These are phyloP conservation scores for Stegodyphus dumicola DNA, from an alignment of 1,140 invertebrate genomes.

Conservation along the genomic window DNA sequence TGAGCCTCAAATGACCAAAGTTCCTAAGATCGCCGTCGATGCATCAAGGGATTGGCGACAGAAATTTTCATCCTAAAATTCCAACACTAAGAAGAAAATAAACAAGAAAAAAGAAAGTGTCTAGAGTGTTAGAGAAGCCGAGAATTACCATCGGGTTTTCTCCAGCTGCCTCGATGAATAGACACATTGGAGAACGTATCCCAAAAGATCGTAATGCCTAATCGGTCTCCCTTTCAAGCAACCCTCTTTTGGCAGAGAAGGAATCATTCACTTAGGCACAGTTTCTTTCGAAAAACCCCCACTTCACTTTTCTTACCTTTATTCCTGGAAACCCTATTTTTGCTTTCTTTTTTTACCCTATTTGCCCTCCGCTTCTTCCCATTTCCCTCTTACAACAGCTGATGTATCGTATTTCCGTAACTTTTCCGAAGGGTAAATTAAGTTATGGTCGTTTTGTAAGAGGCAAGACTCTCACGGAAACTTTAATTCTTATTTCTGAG, in stretches of 20 bases:
- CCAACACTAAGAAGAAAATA: too few relatives aligned
- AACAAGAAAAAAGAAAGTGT: background rate
- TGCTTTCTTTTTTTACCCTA: background rate
- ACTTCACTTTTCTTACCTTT: slow-evolving; percentile 13
- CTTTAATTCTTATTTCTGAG: background rate
- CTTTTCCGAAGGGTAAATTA: slow-evolving; percentile 14
- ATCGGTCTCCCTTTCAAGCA: slow-evolving; percentile 9
- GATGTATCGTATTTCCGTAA: slow-evolving; percentile 20
- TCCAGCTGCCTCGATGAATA: background rate
- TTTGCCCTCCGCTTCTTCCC: background rate
- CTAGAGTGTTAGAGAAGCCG: background rate
- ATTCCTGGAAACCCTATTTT: background rate
- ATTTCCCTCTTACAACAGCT: background rate
- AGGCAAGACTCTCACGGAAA: background rate
- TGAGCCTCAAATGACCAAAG: too few relatives aligned
- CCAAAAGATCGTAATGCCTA: slow-evolving; percentile 18
- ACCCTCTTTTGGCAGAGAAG: background rate
- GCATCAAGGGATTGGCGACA: too few relatives aligned
- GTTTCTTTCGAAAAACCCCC: background rate
- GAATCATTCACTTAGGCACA: slow-evolving; percentile 10
- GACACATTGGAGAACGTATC: slow-evolving; percentile 5
- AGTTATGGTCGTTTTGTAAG: slow-evolving; percentile 11
- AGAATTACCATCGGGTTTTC: slow-evolving; percentile 1
- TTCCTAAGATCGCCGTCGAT: too few relatives aligned
- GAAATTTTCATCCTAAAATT: too few relatives aligned